Evolutionary conservation across 92 coral and sea anemone species (phyloP).

Genomic region (Scolanthus callimorphus): DNA sequence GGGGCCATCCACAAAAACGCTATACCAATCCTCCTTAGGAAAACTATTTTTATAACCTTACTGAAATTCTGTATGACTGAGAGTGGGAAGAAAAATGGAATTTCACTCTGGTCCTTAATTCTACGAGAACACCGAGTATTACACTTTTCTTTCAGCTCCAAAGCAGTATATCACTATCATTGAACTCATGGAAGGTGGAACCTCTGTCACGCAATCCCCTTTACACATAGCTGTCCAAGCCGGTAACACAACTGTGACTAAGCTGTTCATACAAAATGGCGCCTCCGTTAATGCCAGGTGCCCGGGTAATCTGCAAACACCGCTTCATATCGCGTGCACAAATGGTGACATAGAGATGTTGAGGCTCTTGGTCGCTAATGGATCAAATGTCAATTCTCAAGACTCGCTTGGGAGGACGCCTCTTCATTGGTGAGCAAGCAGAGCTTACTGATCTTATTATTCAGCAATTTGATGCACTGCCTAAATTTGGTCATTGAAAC

Average conservation of each 20-base stretch:
- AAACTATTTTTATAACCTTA: too few relatives aligned
- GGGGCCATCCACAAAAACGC: too few relatives aligned
- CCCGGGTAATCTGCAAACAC: constrained; percentile 29
- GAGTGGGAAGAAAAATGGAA: too few relatives aligned
- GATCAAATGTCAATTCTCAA: constrained; percentile 13
- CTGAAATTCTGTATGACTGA: too few relatives aligned
- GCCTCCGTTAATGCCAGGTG: constrained; percentile 26
- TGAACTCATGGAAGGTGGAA: constrained; percentile 24
- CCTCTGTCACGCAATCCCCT: constrained; percentile 21
- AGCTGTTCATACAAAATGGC: constrained; percentile 31
- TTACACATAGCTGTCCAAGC: constrained; percentile 41
- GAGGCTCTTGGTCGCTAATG: constrained; percentile 20
- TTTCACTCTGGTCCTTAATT: too few relatives aligned
- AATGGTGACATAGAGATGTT: constrained; percentile 32
- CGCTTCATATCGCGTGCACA: constrained; percentile 42
- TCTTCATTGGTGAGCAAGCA: constrained; percentile 41
- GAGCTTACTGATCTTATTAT: too few relatives aligned
- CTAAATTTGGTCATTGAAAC: too few relatives aligned
- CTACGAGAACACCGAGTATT: too few relatives aligned
- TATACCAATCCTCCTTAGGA: too few relatives aligned
- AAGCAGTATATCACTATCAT: too few relatives aligned
- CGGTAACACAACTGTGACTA: constrained; percentile 13
- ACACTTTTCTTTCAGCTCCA: too few relatives aligned
- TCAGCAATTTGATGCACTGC: too few relatives aligned
- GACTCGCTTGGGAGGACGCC: constrained; percentile 39